These are phyloP conservation scores for Ctenodactylus gundi DNA, from an alignment of 2,113 vertebrate genomes.

Conservation along the genomic window DNA sequence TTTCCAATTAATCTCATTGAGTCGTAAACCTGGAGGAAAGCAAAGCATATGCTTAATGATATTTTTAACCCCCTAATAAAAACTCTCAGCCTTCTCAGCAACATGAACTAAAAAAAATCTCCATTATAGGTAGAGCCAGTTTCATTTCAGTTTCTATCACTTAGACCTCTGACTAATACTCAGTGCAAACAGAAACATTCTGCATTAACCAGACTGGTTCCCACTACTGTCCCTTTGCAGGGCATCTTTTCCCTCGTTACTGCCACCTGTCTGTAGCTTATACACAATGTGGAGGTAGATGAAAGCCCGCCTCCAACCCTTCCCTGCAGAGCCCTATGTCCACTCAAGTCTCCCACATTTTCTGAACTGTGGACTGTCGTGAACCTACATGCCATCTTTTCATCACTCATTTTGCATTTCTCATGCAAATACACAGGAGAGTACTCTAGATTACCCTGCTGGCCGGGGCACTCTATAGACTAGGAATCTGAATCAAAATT, in stretches of 20 bases:
- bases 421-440: background rate
- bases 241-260: background rate
- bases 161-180: background rate
- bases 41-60: background rate
- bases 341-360: background rate
- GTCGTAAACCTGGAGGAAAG: background rate
- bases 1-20: background rate
- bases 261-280: background rate
- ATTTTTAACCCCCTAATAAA: background rate
- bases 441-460: background rate
- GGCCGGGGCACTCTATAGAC: background rate
- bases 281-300: background rate
- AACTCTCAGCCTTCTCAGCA: background rate
- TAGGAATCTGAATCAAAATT: background rate
- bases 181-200: background rate
- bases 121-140: background rate
- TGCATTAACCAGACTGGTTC: background rate
- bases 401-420: background rate
- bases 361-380: background rate
- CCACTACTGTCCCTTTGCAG: background rate
- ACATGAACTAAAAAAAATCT: slow-evolving; percentile 1
- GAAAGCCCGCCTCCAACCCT: background rate
- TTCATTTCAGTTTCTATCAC: background rate
- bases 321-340: background rate
- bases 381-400: background rate